These are phyloP conservation scores for Xenopus petersii DNA, from an alignment of 2,797 vertebrate species.

Conservation along the genomic window DNA sequence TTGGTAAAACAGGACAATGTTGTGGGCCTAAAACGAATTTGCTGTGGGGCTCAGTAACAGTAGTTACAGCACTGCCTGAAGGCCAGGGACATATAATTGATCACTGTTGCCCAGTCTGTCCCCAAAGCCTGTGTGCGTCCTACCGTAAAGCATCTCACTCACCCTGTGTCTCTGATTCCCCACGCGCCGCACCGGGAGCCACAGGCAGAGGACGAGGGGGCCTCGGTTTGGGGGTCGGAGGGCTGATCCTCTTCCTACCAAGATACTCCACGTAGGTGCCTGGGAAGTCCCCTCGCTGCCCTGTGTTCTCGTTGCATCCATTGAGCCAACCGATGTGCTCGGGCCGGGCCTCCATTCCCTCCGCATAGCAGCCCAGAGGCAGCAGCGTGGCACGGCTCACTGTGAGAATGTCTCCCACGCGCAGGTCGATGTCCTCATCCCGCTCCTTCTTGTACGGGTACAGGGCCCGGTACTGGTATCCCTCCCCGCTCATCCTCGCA, in stretches of 20 bases:
- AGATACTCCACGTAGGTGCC: slow-evolving; percentile 95
- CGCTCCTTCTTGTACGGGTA: slow-evolving; percentile 96
- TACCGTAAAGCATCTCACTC: slow-evolving; percentile 51
- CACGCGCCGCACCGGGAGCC: slow-evolving; percentile 74
- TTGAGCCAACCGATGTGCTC: slow-evolving; percentile 94
- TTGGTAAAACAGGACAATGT: too few relatives aligned
- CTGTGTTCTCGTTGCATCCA: slow-evolving; percentile 92
- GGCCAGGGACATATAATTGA: too few relatives aligned
- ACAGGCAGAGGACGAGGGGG: slow-evolving; percentile 89
- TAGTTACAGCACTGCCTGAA: too few relatives aligned
- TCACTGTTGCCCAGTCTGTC: too few relatives aligned
- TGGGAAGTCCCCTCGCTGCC: slow-evolving; percentile 94
- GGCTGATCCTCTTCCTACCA: slow-evolving; percentile 89
- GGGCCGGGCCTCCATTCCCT: slow-evolving; percentile 89
- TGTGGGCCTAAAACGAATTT: too few relatives aligned
- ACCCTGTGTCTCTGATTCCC: slow-evolving; percentile 87
- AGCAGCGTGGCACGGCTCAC: slow-evolving; percentile 90
- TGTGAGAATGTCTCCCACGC: slow-evolving; percentile 85
- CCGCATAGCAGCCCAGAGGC: slow-evolving; percentile 78
- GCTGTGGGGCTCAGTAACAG: too few relatives aligned
- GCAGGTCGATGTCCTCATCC: slow-evolving; percentile 93
- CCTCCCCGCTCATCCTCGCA: slow-evolving; percentile 86
- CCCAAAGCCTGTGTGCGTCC: background rate
- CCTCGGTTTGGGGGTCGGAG: slow-evolving; percentile 92
- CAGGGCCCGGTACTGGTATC: slow-evolving; percentile 92